Evolutionary conservation across 2,797 vertebrate genomes (phyloP).

Genomic region (Allochrocebus solatus): DNA sequence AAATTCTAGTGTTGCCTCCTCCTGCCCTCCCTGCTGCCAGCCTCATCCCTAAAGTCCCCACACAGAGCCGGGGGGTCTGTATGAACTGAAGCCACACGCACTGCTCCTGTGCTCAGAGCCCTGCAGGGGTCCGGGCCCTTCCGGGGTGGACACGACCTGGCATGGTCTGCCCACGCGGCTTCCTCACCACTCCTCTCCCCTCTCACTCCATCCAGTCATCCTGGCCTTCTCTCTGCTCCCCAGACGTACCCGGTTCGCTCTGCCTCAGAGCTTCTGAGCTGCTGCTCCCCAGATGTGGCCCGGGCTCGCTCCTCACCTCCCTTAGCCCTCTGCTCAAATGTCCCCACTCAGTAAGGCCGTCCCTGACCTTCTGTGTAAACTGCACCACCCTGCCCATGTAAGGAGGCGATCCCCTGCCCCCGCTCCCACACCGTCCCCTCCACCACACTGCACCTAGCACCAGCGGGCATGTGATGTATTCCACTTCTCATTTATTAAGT

Average conservation of each 20-base stretch:
- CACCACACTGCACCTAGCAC: background rate
- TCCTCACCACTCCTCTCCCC: background rate
- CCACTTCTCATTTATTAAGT: background rate
- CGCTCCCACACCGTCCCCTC: background rate
- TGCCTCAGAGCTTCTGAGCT: background rate
- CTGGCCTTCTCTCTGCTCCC: background rate
- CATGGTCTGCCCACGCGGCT: background rate
- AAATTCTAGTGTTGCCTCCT: background rate
- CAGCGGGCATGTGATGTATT: rapidly evolving
- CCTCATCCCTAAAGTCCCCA: background rate
- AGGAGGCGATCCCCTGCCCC: background rate
- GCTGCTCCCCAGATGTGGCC: background rate
- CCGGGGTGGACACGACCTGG: background rate
- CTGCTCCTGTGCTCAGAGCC: background rate
- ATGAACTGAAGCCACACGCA: background rate
- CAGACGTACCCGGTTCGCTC: background rate
- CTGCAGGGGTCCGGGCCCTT: background rate
- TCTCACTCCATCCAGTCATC: background rate
- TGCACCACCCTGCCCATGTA: background rate
- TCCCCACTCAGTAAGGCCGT: background rate
- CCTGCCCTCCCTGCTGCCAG: background rate
- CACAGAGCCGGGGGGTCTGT: background rate
- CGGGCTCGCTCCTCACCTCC: background rate
- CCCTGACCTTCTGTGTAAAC: background rate
- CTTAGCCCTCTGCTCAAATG: background rate